Conservation (phyloP, 2,888 invertebrate genomes). For the Clanis bilineata region DNA sequence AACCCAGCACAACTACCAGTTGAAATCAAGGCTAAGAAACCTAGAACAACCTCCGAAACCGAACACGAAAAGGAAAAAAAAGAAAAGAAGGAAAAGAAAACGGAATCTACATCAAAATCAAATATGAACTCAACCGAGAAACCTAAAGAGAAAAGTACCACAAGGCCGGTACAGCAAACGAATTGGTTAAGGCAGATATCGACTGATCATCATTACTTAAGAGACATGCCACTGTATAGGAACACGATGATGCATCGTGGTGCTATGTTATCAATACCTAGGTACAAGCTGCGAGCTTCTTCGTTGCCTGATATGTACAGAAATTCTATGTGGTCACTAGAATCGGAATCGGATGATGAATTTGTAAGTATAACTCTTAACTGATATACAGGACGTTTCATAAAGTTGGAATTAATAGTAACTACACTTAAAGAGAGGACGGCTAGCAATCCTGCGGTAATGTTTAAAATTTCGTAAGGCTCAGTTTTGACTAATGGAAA, state of each 20-base stretch:
- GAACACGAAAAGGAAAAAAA: neutral
- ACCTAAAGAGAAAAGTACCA: neutral
- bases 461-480: no score
- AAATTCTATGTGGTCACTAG: constrained; percentile 83
- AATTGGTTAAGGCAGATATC: constrained; percentile 78
- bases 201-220: constrained; percentile 85
- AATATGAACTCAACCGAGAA: neutral
- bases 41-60: neutral
- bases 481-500: no score
- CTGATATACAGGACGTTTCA: no score
- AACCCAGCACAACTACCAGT: constrained; percentile 60
- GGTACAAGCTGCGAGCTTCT: constrained; percentile 89
- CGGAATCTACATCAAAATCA: neutral
- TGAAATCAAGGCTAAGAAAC: constrained; percentile 49
- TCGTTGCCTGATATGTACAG: constrained; percentile 95
- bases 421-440: no score
- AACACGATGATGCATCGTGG: constrained; percentile 93
- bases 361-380: constrained; percentile 85
- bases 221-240: constrained; percentile 86
- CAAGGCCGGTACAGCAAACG: constrained; percentile 27
- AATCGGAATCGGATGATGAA: constrained; percentile 83
- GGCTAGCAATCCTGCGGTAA: no score
- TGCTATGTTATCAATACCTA: constrained; percentile 90
- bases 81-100: neutral
- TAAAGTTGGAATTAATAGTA: no score